Evolutionary conservation across 2,113 vertebrate species (phyloP).

Genomic region (Sebastes fasciatus): DNA sequence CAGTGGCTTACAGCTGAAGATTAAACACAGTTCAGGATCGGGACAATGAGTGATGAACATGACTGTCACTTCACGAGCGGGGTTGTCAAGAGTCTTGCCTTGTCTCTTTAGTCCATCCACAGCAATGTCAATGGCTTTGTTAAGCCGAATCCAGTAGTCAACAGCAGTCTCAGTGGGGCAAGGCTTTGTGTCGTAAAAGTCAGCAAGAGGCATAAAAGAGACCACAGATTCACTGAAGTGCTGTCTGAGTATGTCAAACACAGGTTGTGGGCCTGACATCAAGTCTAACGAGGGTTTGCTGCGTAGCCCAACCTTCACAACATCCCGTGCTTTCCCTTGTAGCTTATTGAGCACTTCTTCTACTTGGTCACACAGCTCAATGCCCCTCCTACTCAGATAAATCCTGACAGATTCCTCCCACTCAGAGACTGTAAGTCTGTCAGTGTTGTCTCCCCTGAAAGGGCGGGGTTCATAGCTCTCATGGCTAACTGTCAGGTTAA

Average conservation of each 20-base stretch:
- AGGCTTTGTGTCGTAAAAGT: conserved; percentile 33
- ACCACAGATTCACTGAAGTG: conserved; percentile 35
- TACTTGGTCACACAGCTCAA: not conserved
- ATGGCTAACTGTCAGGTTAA: conserved; percentile 2
- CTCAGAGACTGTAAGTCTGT: no score
- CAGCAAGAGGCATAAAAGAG: conserved; percentile 19
- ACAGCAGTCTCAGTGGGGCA: not conserved
- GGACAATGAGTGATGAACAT: conserved; percentile 26
- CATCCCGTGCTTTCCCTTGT: conserved; percentile 13
- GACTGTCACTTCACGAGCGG: not conserved
- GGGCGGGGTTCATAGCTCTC: no score
- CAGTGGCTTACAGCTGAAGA: conserved; percentile 14
- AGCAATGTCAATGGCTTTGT: conserved; percentile 15
- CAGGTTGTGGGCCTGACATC: conserved; percentile 2
- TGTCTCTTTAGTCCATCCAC: not conserved
- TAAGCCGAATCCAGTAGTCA: conserved; percentile 36
- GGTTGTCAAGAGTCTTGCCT: not conserved
- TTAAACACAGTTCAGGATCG: not conserved
- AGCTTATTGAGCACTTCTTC: conserved; percentile 9
- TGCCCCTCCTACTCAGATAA: not conserved
- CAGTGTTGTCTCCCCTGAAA: no score
- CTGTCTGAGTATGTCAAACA: conserved; percentile 20
- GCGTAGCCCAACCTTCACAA: conserved; percentile 14
- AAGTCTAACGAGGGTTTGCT: conserved; percentile 4
- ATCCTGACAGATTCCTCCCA: no score